Evolutionary conservation across 2,113 vertebrate genomes (phyloP).

Genomic region (Ctenodactylus gundi): DNA sequence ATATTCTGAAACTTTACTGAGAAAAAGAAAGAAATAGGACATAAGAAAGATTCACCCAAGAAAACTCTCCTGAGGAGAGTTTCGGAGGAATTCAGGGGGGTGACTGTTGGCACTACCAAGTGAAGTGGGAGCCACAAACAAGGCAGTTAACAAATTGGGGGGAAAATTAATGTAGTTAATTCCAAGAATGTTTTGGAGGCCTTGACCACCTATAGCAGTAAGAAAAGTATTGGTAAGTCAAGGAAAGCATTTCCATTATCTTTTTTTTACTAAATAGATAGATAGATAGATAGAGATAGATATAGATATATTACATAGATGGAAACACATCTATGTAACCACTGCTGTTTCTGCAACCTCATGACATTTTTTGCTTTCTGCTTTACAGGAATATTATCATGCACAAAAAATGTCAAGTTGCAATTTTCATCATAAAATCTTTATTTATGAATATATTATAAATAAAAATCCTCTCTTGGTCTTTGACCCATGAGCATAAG

Average conservation of each 20-base stretch:
- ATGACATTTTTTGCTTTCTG: neutral
- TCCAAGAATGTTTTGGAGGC: neutral
- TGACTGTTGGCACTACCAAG: neutral
- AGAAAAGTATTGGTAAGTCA: neutral
- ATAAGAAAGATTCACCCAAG: neutral
- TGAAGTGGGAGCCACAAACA: fast-evolving
- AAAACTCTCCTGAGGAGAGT: too few species aligned
- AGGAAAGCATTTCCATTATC: neutral
- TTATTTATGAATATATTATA: too few species aligned
- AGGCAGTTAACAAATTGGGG: too few species aligned
- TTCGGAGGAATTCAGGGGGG: neutral
- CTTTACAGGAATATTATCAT: neutral
- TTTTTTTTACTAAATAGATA: neutral
- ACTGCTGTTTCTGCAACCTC: neutral
- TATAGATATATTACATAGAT: fast-evolving
- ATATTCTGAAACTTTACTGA: neutral
- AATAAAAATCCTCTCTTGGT: neutral
- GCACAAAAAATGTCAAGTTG: neutral
- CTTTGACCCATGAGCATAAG: neutral
- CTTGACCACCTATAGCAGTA: neutral
- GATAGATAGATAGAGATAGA: too few species aligned
- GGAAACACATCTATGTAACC: neutral
- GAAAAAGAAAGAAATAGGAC: neutral
- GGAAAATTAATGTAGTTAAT: neutral
- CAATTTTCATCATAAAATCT: neutral